A percentile compares a stretch with the other conserved stretches of the same genome.
These are phyloP conservation scores for Ochotona curzoniae DNA, from an alignment of 2,113 vertebrate genomes.

Conservation along the genomic window DNA sequence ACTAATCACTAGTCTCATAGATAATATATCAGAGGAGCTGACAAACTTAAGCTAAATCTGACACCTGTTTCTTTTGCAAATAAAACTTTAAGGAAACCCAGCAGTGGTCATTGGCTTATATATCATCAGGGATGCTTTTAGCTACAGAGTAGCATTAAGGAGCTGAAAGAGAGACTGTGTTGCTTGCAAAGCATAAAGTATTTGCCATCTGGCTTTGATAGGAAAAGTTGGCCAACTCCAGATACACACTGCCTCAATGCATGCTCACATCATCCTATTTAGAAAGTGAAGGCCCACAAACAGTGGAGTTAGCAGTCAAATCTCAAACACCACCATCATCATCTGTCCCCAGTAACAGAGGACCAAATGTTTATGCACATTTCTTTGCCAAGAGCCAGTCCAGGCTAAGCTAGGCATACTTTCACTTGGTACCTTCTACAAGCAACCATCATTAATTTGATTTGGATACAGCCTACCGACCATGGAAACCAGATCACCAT, in stretches of 20 bases:
- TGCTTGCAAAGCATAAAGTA: not conserved
- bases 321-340: not conserved
- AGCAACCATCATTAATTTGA: not conserved
- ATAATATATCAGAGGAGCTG: not conserved
- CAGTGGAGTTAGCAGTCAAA: not conserved
- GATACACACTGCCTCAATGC: not conserved
- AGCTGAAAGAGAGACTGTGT: not conserved
- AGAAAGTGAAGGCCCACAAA: not conserved
- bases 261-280: not conserved
- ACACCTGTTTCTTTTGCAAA: not conserved
- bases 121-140: not conserved
- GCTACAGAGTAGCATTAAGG: not conserved
- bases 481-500: not conserved
- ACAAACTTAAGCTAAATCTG: not conserved
- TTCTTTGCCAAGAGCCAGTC: not conserved
- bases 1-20: no score
- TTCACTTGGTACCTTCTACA: not conserved
- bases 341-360: not conserved
- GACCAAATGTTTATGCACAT: not conserved
- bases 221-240: not conserved
- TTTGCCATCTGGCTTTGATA: not conserved
- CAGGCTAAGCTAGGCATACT: not conserved
- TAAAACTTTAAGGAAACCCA: slow-evolving; percentile 47
- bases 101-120: not conserved
- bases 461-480: no score